Base-by-base conservation (phyloP, 2,113 vertebrate species). In the Carollia perspicillata region DNA sequence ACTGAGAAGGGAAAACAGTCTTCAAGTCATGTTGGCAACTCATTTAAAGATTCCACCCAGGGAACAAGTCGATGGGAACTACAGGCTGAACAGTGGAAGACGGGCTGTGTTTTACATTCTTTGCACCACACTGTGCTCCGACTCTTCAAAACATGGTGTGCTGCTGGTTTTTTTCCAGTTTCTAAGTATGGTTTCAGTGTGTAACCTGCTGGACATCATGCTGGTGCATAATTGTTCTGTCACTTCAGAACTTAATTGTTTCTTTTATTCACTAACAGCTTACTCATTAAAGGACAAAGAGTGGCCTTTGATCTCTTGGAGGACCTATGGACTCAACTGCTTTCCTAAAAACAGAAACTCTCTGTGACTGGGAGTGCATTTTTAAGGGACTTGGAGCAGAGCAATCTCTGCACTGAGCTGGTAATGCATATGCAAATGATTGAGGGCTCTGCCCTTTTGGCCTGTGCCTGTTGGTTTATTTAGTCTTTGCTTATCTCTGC, bases 191-290 rank as follows among this genome's bases (percentile, higher is more conserved):
- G 96, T 49, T 98, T 98, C 96, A 90, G 0, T 92, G 90, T 95
- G 90, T 85, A 97, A 84, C 95, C 96, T 96, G 96, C 97, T 96
- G 97, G 96, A 98, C 97, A 96, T 12, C 97, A 89, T 75, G 95
- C 96, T 77, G 60, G 66, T 87, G 96, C 69, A 65, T 97, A 95
- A 98, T 97, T 97, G 97, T 97, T 97, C 96, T 94, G 33, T 91
- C 93, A 71, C 95, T 94, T 95, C 74, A 97, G 97, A 95, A 92
- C 97, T 96, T 95, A 97, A 79, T 97, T 97, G 96, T 98, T 97
- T 96, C 94, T 97, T 95, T 97, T 95, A 94, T 94, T 97, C 96
- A 97, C 97, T 97, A 98, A 95, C 69, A 91, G 94, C 89, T 97
- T 97, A 95, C 97, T 98, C 95, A 95, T 96, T 97, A 81, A 87